These are phyloP conservation scores for Pollenia amentaria DNA, from an alignment of 2,888 invertebrate genomes.

Conservation along the genomic window DNA sequence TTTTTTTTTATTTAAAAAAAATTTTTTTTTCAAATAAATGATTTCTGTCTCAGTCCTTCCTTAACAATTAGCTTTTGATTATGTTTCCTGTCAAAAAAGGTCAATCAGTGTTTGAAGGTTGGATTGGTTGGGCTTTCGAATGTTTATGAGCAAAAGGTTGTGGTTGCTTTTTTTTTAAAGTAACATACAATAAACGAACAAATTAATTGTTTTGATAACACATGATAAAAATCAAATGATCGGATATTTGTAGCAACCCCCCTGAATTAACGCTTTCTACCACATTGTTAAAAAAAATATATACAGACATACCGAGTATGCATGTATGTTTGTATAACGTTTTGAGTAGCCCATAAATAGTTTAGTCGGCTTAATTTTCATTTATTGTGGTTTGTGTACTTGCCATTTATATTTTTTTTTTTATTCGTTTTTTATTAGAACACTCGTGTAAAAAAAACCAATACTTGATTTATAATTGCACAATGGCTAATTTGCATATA, in stretches of 20 bases:
- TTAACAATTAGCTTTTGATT: slow-evolving; percentile 71
- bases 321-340: background rate
- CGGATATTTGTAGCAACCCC: slow-evolving; percentile 38
- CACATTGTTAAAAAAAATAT: background rate
- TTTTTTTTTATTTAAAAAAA: slow-evolving; percentile 29
- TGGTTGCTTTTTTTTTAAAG: slow-evolving; percentile 19
- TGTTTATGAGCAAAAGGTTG: background rate
- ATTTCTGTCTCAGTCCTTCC: slow-evolving; percentile 36
- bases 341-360: slow-evolving; percentile 31
- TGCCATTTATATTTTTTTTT: background rate
- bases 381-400: slow-evolving; percentile 15
- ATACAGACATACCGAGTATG: too few species aligned
- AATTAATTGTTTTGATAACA: slow-evolving; percentile 64
- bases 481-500: slow-evolving; percentile 56
- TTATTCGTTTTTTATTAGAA: slow-evolving; percentile 10
- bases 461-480: background rate
- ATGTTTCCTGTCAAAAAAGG: slow-evolving; percentile 66
- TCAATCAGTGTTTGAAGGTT: slow-evolving; percentile 54
- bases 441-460: background rate
- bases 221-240: slow-evolving; percentile 46
- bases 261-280: slow-evolving; percentile 2
- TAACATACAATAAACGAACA: background rate
- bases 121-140: background rate
- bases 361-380: slow-evolving; percentile 13
- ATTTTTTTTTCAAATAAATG: slow-evolving; percentile 32